Percentiles rank a stretch among this genome's conserved stretches.
Conservation (phyloP, 2,113 vertebrate genomes). For the Macroglossus sobrinus region DNA sequence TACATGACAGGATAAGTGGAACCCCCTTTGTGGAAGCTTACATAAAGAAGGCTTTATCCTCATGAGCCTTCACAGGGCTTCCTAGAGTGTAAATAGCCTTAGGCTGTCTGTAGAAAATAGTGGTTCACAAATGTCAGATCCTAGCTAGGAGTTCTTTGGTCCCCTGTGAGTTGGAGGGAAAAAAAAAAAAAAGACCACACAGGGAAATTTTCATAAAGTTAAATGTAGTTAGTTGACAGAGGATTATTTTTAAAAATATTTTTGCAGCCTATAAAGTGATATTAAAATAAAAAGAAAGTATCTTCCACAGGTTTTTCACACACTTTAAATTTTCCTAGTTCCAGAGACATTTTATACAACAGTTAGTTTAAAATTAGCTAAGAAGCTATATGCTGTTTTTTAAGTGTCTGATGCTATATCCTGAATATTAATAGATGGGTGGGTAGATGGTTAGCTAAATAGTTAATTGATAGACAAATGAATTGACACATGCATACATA, state of each 20-base stretch:
- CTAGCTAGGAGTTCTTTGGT: not conserved
- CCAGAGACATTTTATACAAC: not conserved
- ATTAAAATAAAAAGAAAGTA: not conserved
- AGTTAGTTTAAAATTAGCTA: not conserved
- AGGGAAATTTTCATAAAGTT: not conserved
- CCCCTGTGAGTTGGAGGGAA: not conserved
- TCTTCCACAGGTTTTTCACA: not conserved
- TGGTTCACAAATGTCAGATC: not conserved
- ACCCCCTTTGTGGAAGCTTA: not conserved
- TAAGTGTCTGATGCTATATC: not conserved
- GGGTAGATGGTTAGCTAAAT: not conserved
- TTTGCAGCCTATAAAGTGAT: not conserved
- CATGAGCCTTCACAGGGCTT: not conserved
- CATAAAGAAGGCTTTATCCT: not conserved
- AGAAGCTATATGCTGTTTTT: not conserved
- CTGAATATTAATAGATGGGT: not conserved
- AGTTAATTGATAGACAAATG: not conserved
- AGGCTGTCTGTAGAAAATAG: not conserved
- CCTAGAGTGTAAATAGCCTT: not conserved
- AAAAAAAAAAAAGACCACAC: no score
- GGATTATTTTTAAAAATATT: not conserved
- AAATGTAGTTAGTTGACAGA: not conserved
- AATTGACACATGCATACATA: not conserved
- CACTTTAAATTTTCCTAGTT: not conserved
- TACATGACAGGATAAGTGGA: slow-evolving; percentile 18